Evolutionary conservation across 2,797 vertebrate species (phyloP).

Genomic region (Neosilurus mollespiculum): DNA sequence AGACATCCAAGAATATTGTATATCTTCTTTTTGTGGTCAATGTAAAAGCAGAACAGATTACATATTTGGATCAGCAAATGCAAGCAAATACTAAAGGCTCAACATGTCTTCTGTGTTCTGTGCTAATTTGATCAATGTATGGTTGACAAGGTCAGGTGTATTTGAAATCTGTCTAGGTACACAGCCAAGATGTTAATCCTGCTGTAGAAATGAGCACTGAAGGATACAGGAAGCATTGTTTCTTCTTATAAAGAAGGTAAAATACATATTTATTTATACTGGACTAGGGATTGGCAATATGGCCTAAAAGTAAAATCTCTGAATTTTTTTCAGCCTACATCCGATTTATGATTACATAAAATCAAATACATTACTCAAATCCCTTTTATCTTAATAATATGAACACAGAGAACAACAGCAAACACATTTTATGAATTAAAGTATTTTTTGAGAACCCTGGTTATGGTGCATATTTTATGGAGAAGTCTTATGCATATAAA

Average conservation of each 20-base stretch:
- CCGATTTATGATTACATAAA: too few species aligned
- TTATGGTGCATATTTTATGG: too few species aligned
- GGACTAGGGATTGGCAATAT: too few species aligned
- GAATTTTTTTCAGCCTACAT: too few species aligned
- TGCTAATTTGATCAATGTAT: constrained; percentile 57
- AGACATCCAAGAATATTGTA: constrained; percentile 40
- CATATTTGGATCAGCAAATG: constrained; percentile 41
- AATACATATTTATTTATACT: constrained; percentile 59
- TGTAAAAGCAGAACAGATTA: constrained; percentile 38
- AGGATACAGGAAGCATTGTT: constrained; percentile 64
- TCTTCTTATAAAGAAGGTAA: constrained; percentile 66
- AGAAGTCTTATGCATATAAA: too few species aligned
- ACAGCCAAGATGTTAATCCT: constrained; percentile 38
- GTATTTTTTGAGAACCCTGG: too few species aligned
- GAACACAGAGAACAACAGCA: too few species aligned
- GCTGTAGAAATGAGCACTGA: constrained; percentile 58
- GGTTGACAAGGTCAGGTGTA: constrained; percentile 49
- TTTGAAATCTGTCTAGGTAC: constrained; percentile 34
- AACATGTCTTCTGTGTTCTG: constrained; percentile 38
- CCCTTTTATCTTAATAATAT: too few species aligned
- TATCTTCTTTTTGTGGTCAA: constrained; percentile 35
- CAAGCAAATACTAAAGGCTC: constrained; percentile 50
- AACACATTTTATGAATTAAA: too few species aligned
- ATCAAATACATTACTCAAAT: too few species aligned
- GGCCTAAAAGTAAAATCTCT: too few species aligned